These are phyloP conservation scores for Tachysurus vachellii DNA, from an alignment of 2,113 vertebrate species.

Conservation along the genomic window DNA sequence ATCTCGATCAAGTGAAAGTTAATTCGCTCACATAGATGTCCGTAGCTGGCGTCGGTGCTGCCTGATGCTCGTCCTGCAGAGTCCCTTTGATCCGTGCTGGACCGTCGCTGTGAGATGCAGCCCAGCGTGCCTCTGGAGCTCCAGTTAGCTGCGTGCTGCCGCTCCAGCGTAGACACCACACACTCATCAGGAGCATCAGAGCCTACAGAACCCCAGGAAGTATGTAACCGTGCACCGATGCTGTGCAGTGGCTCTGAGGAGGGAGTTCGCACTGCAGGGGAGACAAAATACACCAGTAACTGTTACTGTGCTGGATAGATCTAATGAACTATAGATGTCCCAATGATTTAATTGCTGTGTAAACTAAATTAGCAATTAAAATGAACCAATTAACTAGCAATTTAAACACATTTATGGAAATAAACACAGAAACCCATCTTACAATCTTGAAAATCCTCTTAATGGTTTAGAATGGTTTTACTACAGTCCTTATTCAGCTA, in stretches of 20 bases:
- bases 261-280: slow-evolving; percentile 58
- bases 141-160: slow-evolving; percentile 74
- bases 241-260: slow-evolving; percentile 62
- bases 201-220: slow-evolving; percentile 67
- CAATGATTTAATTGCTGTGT: background rate
- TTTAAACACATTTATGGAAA: background rate
- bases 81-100: slow-evolving; percentile 63
- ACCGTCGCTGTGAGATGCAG: slow-evolving; percentile 65
- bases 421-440: background rate
- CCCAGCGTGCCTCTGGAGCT: slow-evolving; percentile 67
- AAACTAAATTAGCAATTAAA: background rate
- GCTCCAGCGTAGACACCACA: slow-evolving; percentile 75
- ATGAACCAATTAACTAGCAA: slow-evolving; percentile 1
- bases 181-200: slow-evolving; percentile 72
- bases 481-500: background rate
- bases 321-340: background rate
- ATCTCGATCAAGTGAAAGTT: background rate
- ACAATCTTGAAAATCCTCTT: background rate
- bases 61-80: slow-evolving; percentile 62
- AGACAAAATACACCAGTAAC: background rate
- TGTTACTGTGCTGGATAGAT: background rate
- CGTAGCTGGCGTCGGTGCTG: slow-evolving; percentile 63
- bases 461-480: background rate
- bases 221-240: slow-evolving; percentile 65
- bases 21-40: slow-evolving; percentile 71